These are phyloP conservation scores for Nymphalis urticae DNA, from an alignment of 2,888 invertebrate genomes.

Conservation along the genomic window DNA sequence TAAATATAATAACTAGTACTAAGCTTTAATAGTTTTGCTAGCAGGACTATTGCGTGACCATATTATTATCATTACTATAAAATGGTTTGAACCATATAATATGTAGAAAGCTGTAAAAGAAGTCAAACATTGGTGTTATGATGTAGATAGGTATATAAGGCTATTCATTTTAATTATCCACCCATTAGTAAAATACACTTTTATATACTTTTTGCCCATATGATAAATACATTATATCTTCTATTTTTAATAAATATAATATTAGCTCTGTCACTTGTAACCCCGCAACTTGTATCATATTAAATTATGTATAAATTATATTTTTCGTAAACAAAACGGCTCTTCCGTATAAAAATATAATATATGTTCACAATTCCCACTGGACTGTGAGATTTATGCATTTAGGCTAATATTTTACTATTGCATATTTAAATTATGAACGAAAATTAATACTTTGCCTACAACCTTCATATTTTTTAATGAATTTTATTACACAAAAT, in stretches of 20 bases:
- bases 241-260: slow-evolving; percentile 1
- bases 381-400: slow-evolving; percentile 15
- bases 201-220: slow-evolving; percentile 8
- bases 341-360: slow-evolving; percentile 22
- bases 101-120: slow-evolving; percentile 51
- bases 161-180: slow-evolving; percentile 49
- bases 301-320: slow-evolving; percentile 12
- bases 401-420: not conserved
- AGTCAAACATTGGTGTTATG: slow-evolving; percentile 58
- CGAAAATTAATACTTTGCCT: not conserved
- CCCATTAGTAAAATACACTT: slow-evolving; percentile 53
- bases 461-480: not conserved
- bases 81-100: slow-evolving; percentile 39
- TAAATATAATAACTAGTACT: slow-evolving; percentile 33
- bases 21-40: slow-evolving; percentile 45
- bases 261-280: slow-evolving; percentile 6
- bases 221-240: slow-evolving; percentile 2
- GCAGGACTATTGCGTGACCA: slow-evolving; percentile 57
- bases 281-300: slow-evolving; percentile 7
- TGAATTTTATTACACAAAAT: not conserved
- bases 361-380: slow-evolving; percentile 21
- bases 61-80: slow-evolving; percentile 36
- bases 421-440: slow-evolving; percentile 7
- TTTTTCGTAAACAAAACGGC: slow-evolving; percentile 15
- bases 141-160: slow-evolving; percentile 58